Conservation (phyloP, 2,888 invertebrate genomes). For the Spilosoma lubricipeda region DNA sequence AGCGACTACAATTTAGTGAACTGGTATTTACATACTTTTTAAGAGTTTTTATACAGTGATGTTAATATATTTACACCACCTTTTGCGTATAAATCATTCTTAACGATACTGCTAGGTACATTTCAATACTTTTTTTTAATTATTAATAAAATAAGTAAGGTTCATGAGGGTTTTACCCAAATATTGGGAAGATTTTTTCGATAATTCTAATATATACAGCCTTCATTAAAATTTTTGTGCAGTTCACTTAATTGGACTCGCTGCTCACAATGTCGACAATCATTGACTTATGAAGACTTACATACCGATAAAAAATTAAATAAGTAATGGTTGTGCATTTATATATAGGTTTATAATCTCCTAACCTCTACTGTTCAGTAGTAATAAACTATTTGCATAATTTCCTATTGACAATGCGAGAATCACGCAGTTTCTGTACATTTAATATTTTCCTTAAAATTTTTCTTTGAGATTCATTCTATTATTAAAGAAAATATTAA, state of each 20-base stretch:
- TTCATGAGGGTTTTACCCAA: neutral
- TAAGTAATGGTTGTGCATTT: conserved; percentile 76
- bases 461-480: conserved; percentile 70
- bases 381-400: conserved; percentile 68
- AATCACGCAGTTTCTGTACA: conserved; percentile 62
- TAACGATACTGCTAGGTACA: neutral
- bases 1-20: conserved; percentile 32
- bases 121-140: neutral
- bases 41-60: neutral
- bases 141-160: no score
- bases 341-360: conserved; percentile 60
- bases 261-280: conserved; percentile 26
- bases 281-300: conserved; percentile 61
- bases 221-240: neutral
- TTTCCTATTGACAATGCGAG: conserved; percentile 69
- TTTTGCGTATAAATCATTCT: neutral
- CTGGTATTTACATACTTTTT: neutral
- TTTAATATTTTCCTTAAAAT: conserved; percentile 66
- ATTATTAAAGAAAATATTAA: conserved; percentile 63
- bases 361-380: conserved; percentile 69
- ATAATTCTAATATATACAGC: neutral
- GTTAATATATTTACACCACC: conserved; percentile 5
- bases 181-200: neutral
- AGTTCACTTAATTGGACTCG: conserved; percentile 31
- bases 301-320: conserved; percentile 61